Evolutionary conservation across 1,140 invertebrate species (phyloP).

Genomic region (Magallana ariakensis): DNA sequence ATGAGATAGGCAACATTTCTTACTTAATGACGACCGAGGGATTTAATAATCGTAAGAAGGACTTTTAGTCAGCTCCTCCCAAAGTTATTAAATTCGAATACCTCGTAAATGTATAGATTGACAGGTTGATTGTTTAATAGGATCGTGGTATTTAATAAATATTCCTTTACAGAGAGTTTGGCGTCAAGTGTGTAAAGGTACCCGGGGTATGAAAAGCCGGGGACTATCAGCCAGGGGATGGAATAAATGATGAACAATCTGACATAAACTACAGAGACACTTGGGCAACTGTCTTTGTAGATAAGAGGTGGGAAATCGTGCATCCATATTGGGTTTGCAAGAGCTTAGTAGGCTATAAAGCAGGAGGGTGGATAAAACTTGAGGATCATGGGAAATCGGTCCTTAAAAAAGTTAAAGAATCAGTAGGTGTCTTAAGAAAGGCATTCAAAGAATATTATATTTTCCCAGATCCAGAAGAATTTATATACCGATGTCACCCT

Average conservation of each 20-base stretch:
- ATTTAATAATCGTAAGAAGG: too few species aligned
- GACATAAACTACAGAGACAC: background rate
- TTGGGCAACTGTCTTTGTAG: conserved; percentile 56
- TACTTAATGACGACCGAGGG: too few species aligned
- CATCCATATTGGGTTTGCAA: conserved; percentile 63
- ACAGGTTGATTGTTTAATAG: too few species aligned
- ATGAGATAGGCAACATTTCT: too few species aligned
- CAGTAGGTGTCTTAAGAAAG: conserved; percentile 46
- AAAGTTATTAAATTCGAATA: too few species aligned
- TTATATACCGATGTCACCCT: conserved; percentile 57
- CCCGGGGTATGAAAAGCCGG: conserved; percentile 58
- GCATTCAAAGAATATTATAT: conserved; percentile 61
- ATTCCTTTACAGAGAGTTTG: conserved; percentile 49
- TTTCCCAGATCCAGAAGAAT: conserved; percentile 60
- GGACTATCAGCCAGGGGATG: conserved; percentile 56
- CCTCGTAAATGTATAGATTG: too few species aligned
- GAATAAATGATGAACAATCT: background rate
- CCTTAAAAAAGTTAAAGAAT: background rate
- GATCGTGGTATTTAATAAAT: too few species aligned
- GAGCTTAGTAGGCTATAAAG: conserved; percentile 48
- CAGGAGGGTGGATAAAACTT: conserved; percentile 62
- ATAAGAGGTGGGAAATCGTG: conserved; percentile 58
- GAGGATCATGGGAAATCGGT: conserved; percentile 48
- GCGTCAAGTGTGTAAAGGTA: conserved; percentile 54
- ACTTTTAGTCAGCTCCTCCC: too few species aligned